Evolutionary conservation across 2,113 vertebrate genomes (phyloP).

Genomic region (Pseudorhombus dupliciocellatus): DNA sequence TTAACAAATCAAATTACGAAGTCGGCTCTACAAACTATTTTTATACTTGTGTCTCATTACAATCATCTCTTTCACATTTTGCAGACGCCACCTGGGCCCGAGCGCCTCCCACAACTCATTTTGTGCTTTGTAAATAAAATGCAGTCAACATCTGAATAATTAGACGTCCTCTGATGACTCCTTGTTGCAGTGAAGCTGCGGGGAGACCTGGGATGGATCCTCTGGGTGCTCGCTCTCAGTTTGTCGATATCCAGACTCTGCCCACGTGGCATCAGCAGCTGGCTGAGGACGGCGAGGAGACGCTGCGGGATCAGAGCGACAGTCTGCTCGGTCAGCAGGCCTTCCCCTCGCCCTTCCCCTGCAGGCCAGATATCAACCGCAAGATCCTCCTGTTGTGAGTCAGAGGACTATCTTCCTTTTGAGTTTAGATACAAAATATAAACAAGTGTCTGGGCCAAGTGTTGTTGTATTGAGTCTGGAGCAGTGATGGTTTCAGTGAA

Average conservation of each 20-base stretch:
- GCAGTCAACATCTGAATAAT: too few species aligned
- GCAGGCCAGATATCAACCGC: constrained; percentile 87
- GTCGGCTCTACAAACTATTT: too few species aligned
- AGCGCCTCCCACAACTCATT: too few species aligned
- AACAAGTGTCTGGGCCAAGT: too few species aligned
- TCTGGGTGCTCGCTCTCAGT: constrained; percentile 94
- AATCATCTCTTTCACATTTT: too few species aligned
- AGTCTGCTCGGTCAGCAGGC: constrained; percentile 61
- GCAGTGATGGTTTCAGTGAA: too few species aligned
- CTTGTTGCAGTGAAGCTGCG: constrained; percentile 3
- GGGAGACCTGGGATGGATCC: constrained; percentile 88
- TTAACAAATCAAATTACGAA: too few species aligned
- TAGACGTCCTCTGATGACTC: not conserved
- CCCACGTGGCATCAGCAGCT: constrained; percentile 84
- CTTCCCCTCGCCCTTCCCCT: constrained; percentile 89
- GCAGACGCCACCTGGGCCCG: too few species aligned
- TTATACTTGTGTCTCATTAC: too few species aligned
- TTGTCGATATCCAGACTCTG: constrained; percentile 90
- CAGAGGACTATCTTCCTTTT: not conserved
- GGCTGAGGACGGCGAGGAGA: constrained; percentile 45
- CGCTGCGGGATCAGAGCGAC: constrained; percentile 34
- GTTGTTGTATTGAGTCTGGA: too few species aligned
- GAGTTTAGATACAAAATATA: too few species aligned
- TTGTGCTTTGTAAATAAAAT: too few species aligned
- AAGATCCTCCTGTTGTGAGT: constrained; percentile 95